Conservation (phyloP, 1,140 invertebrate species). For the Drosophila sp. region DNA sequence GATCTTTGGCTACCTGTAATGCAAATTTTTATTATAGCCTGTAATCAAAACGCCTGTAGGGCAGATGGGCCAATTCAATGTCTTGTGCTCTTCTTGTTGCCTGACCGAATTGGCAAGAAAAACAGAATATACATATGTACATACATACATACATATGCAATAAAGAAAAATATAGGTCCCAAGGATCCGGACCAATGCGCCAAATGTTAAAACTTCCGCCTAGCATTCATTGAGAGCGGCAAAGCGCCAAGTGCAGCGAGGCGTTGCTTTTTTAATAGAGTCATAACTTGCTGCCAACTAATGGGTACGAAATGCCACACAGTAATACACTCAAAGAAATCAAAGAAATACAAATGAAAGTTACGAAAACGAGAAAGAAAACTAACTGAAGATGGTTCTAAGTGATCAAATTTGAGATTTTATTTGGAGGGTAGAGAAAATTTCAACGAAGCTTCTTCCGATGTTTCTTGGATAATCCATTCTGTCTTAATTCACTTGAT, state of each 20-base stretch:
- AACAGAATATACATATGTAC: background rate
- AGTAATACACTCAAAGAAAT: slow-evolving; percentile 23
- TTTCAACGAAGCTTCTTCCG: too few species aligned
- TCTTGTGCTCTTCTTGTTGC: slow-evolving; percentile 41
- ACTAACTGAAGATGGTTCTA: background rate
- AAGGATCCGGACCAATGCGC: slow-evolving; percentile 15
- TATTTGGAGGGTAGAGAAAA: too few species aligned
- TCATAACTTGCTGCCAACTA: slow-evolving; percentile 78
- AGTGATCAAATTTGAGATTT: too few species aligned
- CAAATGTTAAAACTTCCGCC: slow-evolving; percentile 35
- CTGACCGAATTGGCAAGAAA: slow-evolving; percentile 45
- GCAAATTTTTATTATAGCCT: slow-evolving; percentile 35
- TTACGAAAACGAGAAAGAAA: background rate
- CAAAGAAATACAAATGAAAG: background rate
- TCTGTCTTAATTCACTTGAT: too few species aligned
- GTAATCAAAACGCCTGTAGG: slow-evolving; percentile 55
- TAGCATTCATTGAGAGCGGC: background rate
- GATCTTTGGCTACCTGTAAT: slow-evolving; percentile 26
- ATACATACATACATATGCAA: slow-evolving; percentile 28
- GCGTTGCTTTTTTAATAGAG: slow-evolving; percentile 78
- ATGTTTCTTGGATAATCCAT: too few species aligned
- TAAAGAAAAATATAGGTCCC: slow-evolving; percentile 1
- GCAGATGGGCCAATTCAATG: slow-evolving; percentile 45
- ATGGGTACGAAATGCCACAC: slow-evolving; percentile 51
- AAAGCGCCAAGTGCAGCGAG: slow-evolving; percentile 70